Evolutionary conservation across 2,888 invertebrate genomes (phyloP), one percentile per base, ranked within the genome.

Genomic region (Antitype chi): DNA sequence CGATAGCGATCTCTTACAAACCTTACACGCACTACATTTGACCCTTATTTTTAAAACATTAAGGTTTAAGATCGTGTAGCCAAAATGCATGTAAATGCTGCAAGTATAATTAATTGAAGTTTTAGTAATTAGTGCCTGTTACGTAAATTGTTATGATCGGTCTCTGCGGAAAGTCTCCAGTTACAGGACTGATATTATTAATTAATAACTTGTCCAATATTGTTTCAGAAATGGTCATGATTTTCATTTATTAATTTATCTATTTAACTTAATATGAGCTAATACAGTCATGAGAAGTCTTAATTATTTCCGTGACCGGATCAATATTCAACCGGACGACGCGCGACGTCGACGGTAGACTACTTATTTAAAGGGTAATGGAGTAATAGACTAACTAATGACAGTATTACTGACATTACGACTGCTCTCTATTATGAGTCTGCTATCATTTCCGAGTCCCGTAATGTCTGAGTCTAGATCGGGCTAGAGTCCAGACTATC

Each of bases 101-200:
- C 66, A 55, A 70, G 28, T 69, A 76, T 86, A 87, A 87, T 87
- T 86, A 87, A 87, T 87, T 86, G 43, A 87, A 87, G 85, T 84
- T 87, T 87, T 74, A 77, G 81, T 85, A 87, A 86, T 85, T 80
- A 85, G 62, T 78, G 74, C 23, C 49, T 64, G 60, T 77, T 70
- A 82, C 28, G 77, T 78, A 71, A 82, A 79, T 76, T 66, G 78
- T 78, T 79, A 64, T 76, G 78, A 86, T 69, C 72, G 80, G 74
- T 62, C 68, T 80, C 72, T 57, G 70, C 53, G 68, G 81, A 80
- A 76, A 62, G 25, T 74, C 66, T 70, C 59, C 63, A n/a, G 43
- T 73, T 67, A 38, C 52, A 70, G 53, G n/a, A 70, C 68, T 49
- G 25, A 60, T 69, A 28, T 28, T 72, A 66, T 15, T 53, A 72